These are phyloP conservation scores for Poeciliopsis prolifica DNA, from an alignment of 2,113 vertebrate species.

Conservation along the genomic window DNA sequence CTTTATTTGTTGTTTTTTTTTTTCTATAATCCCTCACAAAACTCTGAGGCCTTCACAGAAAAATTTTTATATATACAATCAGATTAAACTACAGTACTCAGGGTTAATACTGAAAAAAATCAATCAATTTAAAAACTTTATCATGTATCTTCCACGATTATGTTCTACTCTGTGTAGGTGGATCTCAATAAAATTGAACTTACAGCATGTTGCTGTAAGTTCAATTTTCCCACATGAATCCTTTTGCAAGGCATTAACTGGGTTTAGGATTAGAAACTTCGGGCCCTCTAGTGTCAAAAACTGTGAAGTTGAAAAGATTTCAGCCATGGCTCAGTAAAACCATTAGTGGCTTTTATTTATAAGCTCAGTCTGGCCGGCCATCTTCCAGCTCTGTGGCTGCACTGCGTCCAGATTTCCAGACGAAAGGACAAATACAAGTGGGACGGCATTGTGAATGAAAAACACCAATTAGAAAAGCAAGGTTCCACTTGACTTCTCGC, in stretches of 20 bases:
- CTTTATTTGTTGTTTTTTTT: neutral
- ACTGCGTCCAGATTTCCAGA: conserved; percentile 45
- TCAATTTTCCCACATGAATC: neutral
- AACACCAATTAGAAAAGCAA: conserved; percentile 34
- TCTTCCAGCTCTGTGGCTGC: conserved; percentile 28
- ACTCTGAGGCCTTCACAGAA: too few relatives aligned
- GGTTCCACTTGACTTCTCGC: conserved; percentile 43
- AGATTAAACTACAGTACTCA: too few relatives aligned
- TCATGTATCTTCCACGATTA: too few relatives aligned
- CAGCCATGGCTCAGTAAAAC: conserved; percentile 22
- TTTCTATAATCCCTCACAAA: too few relatives aligned
- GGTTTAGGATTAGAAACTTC: conserved; percentile 28
- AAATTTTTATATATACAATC: too few relatives aligned
- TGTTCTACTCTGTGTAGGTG: too few relatives aligned
- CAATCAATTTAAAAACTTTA: too few relatives aligned
- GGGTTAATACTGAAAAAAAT: too few relatives aligned
- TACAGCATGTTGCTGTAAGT: too few relatives aligned
- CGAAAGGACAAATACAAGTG: conserved; percentile 36
- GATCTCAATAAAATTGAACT: too few relatives aligned
- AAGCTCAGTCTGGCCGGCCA: conserved; percentile 29
- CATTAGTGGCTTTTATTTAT: conserved; percentile 32
- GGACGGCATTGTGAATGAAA: conserved; percentile 20
- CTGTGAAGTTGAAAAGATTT: conserved; percentile 32
- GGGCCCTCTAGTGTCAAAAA: conserved; percentile 28
- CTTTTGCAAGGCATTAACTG: conserved; percentile 8